Base-by-base conservation (phyloP, 2,888 invertebrate genomes). In the Oscheius onirici region DNA sequence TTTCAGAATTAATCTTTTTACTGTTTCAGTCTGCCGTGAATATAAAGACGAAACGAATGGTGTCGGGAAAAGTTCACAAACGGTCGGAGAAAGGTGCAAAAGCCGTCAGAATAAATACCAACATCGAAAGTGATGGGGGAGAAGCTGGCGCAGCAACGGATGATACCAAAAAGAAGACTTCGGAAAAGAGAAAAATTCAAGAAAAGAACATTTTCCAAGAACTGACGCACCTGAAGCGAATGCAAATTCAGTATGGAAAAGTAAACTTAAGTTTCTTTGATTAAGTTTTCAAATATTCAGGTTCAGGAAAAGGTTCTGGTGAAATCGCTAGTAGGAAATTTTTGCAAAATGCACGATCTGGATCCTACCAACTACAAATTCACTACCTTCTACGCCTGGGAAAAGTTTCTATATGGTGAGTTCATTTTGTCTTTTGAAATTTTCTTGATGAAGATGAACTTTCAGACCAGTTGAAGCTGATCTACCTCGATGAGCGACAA, bases 191-290 rank as follows among this genome's bases (percentile, higher is more conserved):
- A 11, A 82, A 79, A 57, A 72, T 86, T n/a, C 85, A 86, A 71
- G 86, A 86, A 57, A 79, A 83, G 49, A 81, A 82, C 17, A 86
- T 86, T 15, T 86, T 96, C 88, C 94, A 95, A 87, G 95, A 95
- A 88, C 90, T 96, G 71, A 90, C 95, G 85, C 95, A 96, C 87
- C 89, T 96, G 66, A 96, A 96, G 89, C 91, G 95, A 65, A 91
- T 94, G 79, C 95, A 96, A 89, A 95, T 95, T 83, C 92, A 95
- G 84, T 93, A 94, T 41, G 94, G 93, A 69, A 85, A 83, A 71
- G 82, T 82, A 58, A 40, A 2, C 2, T 46, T 17, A 34, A 24
- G 22, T 26, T 20, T 11, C 11, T 10, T 20, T 52, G 5, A 24
- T 6, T 6, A 1, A n/a, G n/a, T n/a, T n/a, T n/a, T n/a, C n/a